A percentile compares a stretch with the other conserved stretches of the same genome.
Conservation (phyloP, 2,113 vertebrate genomes). For the Ramphastos sulfuratus region DNA sequence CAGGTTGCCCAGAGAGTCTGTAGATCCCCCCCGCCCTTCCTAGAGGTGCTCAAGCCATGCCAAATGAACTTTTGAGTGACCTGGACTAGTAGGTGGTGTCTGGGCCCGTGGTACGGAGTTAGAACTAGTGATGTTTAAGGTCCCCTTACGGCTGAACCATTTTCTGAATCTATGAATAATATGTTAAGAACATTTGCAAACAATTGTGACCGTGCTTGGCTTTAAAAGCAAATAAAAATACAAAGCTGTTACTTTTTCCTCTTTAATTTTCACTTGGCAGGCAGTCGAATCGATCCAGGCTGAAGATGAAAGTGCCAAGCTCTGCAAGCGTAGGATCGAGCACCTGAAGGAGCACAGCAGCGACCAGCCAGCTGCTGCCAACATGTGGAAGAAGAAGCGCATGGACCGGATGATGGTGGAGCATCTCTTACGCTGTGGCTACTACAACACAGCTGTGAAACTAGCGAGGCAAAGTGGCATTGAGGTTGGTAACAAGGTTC, state of each 20-base stretch:
- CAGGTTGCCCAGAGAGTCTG: too few relatives aligned
- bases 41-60: too few relatives aligned
- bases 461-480: constrained; percentile 95
- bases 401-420: constrained; percentile 99
- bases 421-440: constrained; percentile 94
- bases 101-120: too few relatives aligned
- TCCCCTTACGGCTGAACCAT: too few relatives aligned
- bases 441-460: constrained; percentile 97
- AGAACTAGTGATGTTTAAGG: too few relatives aligned
- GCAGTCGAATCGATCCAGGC: constrained; percentile 98
- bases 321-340: constrained; percentile 96
- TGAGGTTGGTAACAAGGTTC: constrained; percentile 79
- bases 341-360: constrained; percentile 98
- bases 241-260: background rate
- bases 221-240: background rate
- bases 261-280: constrained; percentile 55
- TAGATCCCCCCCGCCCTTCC: too few relatives aligned
- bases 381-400: constrained; percentile 96
- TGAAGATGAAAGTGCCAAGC: constrained; percentile 96
- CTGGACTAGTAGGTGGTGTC: too few relatives aligned
- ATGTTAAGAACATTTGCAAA: background rate
- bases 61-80: too few relatives aligned
- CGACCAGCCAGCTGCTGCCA: constrained; percentile 90
- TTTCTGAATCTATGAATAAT: too few relatives aligned
- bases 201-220: background rate